Evolutionary conservation across 2,797 vertebrate species (phyloP).

Genomic region (Rhodeus uyekii): DNA sequence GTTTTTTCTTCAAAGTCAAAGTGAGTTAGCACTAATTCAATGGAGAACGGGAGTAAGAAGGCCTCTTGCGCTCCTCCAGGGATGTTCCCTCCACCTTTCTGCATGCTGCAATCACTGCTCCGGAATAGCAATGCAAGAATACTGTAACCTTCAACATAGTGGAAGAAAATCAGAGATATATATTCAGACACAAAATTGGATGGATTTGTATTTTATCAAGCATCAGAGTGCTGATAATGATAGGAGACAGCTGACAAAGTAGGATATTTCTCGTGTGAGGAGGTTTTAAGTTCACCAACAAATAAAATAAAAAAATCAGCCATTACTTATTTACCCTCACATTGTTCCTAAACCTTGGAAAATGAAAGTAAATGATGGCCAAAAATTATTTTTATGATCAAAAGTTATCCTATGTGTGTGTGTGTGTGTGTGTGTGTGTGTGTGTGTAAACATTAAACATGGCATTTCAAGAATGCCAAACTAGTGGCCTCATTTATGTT

Average conservation of each 20-base stretch:
- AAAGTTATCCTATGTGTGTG: no score
- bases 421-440: no score
- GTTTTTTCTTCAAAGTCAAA: conserved; percentile 54
- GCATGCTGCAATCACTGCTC: conserved; percentile 50
- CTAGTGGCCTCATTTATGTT: background rate
- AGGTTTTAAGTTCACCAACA: background rate
- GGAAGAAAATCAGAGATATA: background rate
- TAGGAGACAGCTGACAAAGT: background rate
- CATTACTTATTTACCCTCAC: background rate
- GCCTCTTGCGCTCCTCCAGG: conserved; percentile 41
- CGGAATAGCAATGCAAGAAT: conserved; percentile 50
- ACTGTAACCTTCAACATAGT: conserved; percentile 17
- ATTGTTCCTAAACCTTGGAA: background rate
- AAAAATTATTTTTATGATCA: no score
- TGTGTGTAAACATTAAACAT: background rate
- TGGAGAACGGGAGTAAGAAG: conserved; percentile 60
- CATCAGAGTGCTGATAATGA: background rate
- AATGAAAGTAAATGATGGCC: no score
- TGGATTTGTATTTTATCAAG: background rate
- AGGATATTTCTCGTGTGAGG: background rate
- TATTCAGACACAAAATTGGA: background rate
- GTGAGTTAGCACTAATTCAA: conserved; percentile 57
- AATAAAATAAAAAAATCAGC: background rate
- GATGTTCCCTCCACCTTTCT: conserved; percentile 42
- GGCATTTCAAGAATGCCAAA: no score